Evolutionary conservation across 1,140 invertebrate genomes (phyloP).

Genomic region (Papilio xuthus): DNA sequence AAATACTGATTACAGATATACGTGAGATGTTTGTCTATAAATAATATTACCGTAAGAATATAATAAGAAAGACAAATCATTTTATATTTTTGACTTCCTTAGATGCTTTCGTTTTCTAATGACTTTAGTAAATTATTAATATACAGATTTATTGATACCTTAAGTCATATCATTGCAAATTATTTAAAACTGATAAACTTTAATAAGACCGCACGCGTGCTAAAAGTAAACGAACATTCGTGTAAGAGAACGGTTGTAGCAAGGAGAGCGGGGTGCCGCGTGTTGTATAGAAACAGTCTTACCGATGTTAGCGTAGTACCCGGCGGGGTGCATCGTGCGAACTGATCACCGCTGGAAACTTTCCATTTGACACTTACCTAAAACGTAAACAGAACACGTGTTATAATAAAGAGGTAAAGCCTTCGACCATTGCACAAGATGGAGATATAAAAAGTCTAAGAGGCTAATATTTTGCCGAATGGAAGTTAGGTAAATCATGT

Average conservation of each 20-base stretch:
- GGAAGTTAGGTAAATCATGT: no score
- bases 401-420: conserved; percentile 37
- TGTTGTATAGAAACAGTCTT: conserved; percentile 50
- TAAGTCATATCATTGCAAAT: no score
- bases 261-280: conserved; percentile 6
- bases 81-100: background rate
- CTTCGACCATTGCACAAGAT: background rate
- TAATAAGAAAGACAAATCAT: background rate
- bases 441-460: background rate
- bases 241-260: background rate
- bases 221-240: no score
- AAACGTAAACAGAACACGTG: conserved; percentile 59
- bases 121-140: background rate
- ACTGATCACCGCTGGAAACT: conserved; percentile 71
- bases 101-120: background rate
- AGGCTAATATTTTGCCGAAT: no score
- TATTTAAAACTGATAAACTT: no score
- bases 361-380: conserved; percentile 81
- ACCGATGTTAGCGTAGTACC: conserved; percentile 79
- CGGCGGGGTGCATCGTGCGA: conserved; percentile 75
- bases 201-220: no score
- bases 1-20: no score
- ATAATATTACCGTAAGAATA: no score
- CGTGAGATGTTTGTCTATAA: no score
- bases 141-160: background rate